Base-by-base conservation (phyloP, 2,113 vertebrate species). In the Mesitornis unicolor region DNA sequence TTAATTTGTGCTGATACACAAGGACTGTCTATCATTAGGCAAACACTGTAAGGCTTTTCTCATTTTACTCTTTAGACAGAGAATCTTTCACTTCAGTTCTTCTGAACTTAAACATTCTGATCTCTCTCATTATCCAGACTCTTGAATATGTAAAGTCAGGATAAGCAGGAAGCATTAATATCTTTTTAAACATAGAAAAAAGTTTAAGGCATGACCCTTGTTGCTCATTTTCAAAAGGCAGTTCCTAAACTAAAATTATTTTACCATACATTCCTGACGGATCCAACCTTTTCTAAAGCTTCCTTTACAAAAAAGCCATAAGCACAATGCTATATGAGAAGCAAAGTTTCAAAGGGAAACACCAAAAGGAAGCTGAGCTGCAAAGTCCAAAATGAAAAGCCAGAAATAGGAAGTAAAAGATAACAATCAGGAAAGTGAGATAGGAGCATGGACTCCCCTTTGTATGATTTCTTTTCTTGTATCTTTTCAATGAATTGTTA, bases 361-460 rank as follows among this genome's bases (percentile, higher is more conserved):
- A 90, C 88, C 82, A 1, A 97, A 97, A 97, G 97, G 97, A 97
- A 97, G 61, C 94, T 84, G 78, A 97, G 78, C 90, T 95, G 91
- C 84, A 83, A 97, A 96, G 91, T 96, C 65, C 88, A 95, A 91
- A 97, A 97, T 91, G 74, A 96, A 96, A 96, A 94, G 76, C 91
- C 94, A 97, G 94, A 93, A 97, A 96, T 94, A 97, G 95, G 93
- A 97, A 95, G 73, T 47, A 94, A 86, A 76, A 86, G 81, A 96
- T 97, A 97, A 94, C 89, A 87, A 93, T 95, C 89, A 96, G 94
- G 91, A 96, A 96, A 96, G 74, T 91, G 90, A 95, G 94, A 96
- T 74, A 97, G 95, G 11, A 0, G 80, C 85, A 95, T 91, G 92
- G 87, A 90, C 75, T 96, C 90, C 56, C 92, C 73, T 95, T 97